Conservation (phyloP, 2,113 vertebrate genomes). For the Lycocorax pyrrhopterus region DNA sequence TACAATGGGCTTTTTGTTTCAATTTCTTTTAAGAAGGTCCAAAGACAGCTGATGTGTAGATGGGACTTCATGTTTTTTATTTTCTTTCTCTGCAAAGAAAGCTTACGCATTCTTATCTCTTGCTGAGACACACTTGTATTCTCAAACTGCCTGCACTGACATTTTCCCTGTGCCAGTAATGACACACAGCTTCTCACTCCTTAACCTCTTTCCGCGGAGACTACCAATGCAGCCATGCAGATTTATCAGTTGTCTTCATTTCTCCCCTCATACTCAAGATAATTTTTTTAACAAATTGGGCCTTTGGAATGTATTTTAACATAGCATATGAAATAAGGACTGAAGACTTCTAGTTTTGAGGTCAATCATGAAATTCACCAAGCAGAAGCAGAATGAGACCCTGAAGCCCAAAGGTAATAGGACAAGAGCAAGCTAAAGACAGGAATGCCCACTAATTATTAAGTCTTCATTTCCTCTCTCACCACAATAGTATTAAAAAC, state of each 20-base stretch:
- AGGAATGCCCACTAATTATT: neutral
- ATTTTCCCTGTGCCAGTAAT: neutral
- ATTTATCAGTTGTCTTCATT: neutral
- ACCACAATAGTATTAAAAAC: neutral
- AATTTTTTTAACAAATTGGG: neutral
- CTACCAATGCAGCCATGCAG: neutral
- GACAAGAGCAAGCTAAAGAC: neutral
- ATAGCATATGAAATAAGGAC: neutral
- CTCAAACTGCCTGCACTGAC: neutral
- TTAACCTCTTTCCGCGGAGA: neutral
- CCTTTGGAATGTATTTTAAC: slow-evolving; percentile 24
- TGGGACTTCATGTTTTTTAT: neutral
- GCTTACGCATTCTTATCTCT: neutral
- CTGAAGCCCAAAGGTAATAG: neutral
- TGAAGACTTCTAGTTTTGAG: neutral
- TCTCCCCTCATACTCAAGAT: neutral
- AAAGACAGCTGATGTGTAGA: neutral
- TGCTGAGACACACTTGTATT: neutral
- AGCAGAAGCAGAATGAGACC: neutral
- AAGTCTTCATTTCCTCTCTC: neutral
- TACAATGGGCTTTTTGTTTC: neutral
- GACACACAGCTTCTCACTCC: neutral
- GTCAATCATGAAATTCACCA: neutral
- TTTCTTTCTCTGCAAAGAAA: neutral
- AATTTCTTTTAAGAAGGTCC: neutral